These are phyloP conservation scores for Anguilla pacifica DNA, from an alignment of 2,797 vertebrate genomes.

Conservation along the genomic window DNA sequence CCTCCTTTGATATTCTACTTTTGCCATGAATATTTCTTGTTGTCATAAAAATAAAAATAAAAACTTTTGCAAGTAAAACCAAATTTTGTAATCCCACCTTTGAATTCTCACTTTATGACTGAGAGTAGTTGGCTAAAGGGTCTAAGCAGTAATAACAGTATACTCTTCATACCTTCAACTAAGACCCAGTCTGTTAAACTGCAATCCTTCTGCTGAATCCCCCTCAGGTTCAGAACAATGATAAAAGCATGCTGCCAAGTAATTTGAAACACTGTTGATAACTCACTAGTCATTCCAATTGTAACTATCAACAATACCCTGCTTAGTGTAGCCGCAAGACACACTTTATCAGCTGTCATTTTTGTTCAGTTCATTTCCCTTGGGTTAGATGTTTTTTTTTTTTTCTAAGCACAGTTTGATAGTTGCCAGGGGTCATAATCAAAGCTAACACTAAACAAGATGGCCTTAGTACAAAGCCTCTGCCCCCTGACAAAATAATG, in stretches of 20 bases:
- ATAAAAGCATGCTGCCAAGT: background rate
- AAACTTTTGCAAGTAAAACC: background rate
- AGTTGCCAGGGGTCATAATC: background rate
- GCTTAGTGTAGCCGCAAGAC: background rate
- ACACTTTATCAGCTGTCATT: background rate
- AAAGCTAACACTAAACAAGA: background rate
- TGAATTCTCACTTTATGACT: background rate
- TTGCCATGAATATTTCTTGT: background rate
- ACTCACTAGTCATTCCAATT: background rate
- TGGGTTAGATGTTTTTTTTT: background rate
- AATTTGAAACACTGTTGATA: background rate
- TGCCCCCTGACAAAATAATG: conserved; percentile 27
- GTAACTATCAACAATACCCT: background rate
- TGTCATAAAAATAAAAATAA: background rate
- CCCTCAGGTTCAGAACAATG: background rate
- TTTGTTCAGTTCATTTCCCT: background rate
- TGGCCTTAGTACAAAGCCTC: background rate
- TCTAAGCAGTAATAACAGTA: background rate
- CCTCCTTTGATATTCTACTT: conserved; percentile 69
- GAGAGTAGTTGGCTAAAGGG: background rate
- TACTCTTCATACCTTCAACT: background rate
- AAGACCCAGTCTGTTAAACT: background rate
- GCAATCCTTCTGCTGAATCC: background rate
- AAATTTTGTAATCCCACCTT: background rate
- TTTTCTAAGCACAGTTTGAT: background rate